phyloP scores from a whole-genome alignment of 2,888 invertebrate genomes.

The Timema podura region DNA sequence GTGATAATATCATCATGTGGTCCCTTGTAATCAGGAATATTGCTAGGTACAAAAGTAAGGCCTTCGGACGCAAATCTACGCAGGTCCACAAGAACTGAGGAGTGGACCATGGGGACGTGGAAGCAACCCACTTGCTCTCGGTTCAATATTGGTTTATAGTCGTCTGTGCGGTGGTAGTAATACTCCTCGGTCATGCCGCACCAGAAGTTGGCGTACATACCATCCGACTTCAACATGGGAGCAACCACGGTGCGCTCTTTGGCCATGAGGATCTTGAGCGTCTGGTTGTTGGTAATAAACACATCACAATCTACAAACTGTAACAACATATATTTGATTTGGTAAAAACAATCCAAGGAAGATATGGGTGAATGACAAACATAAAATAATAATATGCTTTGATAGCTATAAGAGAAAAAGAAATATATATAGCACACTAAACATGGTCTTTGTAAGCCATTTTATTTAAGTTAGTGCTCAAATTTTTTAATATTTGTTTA shows the following conservation, averaged over 20 bases:
- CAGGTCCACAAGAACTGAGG: conserved; percentile 77
- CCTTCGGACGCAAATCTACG: conserved; percentile 53
- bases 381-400: no score
- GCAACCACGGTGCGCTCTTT: conserved; percentile 65
- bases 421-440: background rate
- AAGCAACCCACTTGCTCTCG: conserved; percentile 69
- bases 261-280: conserved; percentile 58
- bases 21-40: conserved; percentile 61
- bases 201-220: conserved; percentile 95
- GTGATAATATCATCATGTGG: conserved; percentile 89
- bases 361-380: no score
- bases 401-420: no score
- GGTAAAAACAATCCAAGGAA: no score
- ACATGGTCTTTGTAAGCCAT: background rate
- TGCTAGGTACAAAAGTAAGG: conserved; percentile 69
- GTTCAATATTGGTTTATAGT: conserved; percentile 76
- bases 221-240: conserved; percentile 82
- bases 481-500: no score
- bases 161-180: conserved; percentile 77
- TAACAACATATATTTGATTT: conserved; percentile 37
- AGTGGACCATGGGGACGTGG: conserved; percentile 87
- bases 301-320: conserved; percentile 85
- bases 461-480: no score
- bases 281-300: conserved; percentile 64
- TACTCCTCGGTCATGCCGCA: conserved; percentile 83